Evolutionary conservation across 1,140 invertebrate genomes (phyloP), one percentile per base, ranked within the genome.

Genomic region (Hyphantria cunea): DNA sequence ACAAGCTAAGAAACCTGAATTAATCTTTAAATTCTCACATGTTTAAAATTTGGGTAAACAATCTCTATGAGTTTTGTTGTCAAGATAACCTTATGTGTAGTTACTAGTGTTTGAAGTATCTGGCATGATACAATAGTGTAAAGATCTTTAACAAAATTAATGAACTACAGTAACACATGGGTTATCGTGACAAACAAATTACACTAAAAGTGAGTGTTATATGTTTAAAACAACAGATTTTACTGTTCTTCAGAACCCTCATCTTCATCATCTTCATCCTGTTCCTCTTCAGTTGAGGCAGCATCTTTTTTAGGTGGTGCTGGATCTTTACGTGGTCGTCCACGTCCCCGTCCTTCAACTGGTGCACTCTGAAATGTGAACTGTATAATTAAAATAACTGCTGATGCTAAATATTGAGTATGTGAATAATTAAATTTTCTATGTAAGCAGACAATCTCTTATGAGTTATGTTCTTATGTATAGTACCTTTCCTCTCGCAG

Each of bases 261-360:
- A 50, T 92, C 90, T 50, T 90, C 88, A 37, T 91, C 89, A 55
- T 92, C 89, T 59, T 92, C 89, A 63, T 91, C 91, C 53, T 91
- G 86, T 74, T 92, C 88, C 63, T 92, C 91, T 62, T 92, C 91
- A 65, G 86, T 82, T 13, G 89, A 89, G 9, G 81, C 86, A 37
- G 87, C 87, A 77, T 88, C 84, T 73, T 91, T 89, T 72, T 91
- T 91, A 14, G 89, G 82, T 12, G 91, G 86, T 13, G 91, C 65
- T 34, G 87, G 87, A 61, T 92, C 91, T 69, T 92, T 92, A 59
- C 89, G 88, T 45, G 87, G 88, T 62, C 90, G 66, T 0, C 91
- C 90, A 74, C 91, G 86, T 11, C 84, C 90, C 68, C 89, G 71
- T 9, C 88, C 84, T 53, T 91, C 90, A 53, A 82, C 89, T 45